phyloP scores from a whole-genome alignment of 2,113 vertebrate genomes.

The Rhabdornis inornatus region DNA sequence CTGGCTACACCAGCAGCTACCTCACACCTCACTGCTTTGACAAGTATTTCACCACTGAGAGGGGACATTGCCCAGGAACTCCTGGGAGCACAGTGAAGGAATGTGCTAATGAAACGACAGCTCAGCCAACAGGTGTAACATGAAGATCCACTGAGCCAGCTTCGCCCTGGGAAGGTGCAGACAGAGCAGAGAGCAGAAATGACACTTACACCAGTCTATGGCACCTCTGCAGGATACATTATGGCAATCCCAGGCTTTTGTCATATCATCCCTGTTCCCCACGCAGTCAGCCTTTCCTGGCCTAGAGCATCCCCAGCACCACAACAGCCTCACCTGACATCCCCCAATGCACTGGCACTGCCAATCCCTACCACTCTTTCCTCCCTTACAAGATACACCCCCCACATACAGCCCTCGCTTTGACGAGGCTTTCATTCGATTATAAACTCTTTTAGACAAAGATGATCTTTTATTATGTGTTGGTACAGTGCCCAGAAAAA shows the following conservation, averaged over 20 bases:
- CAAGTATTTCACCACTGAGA: neutral
- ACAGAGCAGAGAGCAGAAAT: neutral
- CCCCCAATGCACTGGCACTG: neutral
- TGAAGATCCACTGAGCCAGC: neutral
- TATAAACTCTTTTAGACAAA: neutral
- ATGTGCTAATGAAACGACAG: neutral
- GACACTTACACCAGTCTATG: neutral
- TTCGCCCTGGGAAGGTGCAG: neutral
- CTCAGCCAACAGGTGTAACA: neutral
- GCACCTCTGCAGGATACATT: neutral
- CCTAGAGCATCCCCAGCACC: neutral
- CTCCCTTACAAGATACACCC: neutral
- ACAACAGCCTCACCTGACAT: neutral
- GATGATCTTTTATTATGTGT: slow-evolving; percentile 17
- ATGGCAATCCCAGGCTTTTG: neutral
- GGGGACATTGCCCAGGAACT: neutral
- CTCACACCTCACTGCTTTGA: neutral
- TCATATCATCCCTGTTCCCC: neutral
- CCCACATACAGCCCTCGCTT: neutral
- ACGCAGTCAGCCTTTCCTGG: neutral
- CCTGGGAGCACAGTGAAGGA: neutral
- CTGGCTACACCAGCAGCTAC: neutral
- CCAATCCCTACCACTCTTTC: neutral
- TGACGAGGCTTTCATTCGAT: neutral
- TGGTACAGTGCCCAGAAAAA: slow-evolving; percentile 39